Percentiles rank a stretch among this genome's conserved stretches.
Conservation (phyloP, 2,113 vertebrate genomes). For the Cranoglanis bouderius region DNA sequence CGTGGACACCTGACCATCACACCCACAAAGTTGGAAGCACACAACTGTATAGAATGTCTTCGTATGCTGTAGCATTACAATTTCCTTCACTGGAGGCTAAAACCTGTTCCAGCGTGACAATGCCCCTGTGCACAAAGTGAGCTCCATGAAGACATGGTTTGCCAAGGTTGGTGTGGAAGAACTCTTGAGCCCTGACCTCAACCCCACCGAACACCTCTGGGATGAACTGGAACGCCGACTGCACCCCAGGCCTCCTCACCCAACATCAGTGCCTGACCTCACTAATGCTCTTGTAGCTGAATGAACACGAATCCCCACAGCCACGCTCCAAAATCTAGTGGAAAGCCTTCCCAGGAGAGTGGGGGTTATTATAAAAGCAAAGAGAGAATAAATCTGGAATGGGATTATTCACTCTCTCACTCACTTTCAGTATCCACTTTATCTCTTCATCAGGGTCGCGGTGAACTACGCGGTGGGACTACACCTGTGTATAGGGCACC, state of each 20-base stretch:
- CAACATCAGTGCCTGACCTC: not conserved
- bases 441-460: not conserved
- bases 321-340: not conserved
- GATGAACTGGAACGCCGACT: not conserved
- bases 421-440: not conserved
- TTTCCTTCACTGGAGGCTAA: not conserved
- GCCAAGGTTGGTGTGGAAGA: not conserved
- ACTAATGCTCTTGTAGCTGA: not conserved
- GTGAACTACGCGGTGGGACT: not conserved
- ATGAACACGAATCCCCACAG: not conserved
- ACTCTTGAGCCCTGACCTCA: not conserved
- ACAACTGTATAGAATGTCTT: not conserved
- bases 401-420: not conserved
- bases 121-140: not conserved
- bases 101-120: not conserved
- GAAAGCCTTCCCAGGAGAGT: not conserved
- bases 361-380: not conserved
- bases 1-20: not conserved
- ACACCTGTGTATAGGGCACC: not conserved
- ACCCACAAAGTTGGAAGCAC: not conserved
- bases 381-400: not conserved
- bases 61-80: not conserved
- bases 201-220: not conserved
- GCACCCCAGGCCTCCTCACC: not conserved
- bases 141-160: not conserved